These are phyloP conservation scores for Aphaenogaster rudis DNA, from an alignment of 1,140 invertebrate species.

Conservation along the genomic window DNA sequence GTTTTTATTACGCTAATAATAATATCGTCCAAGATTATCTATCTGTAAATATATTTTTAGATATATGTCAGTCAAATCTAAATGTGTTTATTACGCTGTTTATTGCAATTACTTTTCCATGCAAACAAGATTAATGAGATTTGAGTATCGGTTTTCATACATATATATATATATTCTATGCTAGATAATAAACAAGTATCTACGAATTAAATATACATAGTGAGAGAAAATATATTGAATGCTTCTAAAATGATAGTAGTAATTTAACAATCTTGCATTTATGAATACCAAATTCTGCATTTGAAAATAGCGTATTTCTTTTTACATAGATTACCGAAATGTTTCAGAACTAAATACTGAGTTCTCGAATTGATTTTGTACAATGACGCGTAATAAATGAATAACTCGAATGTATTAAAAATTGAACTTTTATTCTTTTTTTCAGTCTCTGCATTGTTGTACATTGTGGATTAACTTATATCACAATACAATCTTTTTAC, in stretches of 20 bases:
- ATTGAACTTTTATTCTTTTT: constrained; percentile 67
- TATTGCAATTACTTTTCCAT: constrained; percentile 44
- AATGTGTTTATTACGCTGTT: neutral
- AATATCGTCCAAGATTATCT: neutral
- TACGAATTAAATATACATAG: constrained; percentile 44
- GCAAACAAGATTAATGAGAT: constrained; percentile 13
- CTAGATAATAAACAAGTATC: constrained; percentile 45
- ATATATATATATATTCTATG: constrained; percentile 20
- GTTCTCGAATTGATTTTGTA: constrained; percentile 51
- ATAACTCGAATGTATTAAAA: constrained; percentile 56
- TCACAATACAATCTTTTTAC: constrained; percentile 54
- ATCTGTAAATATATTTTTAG: constrained; percentile 55
- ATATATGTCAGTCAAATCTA: neutral
- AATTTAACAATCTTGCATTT: constrained; percentile 42
- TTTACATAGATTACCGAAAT: constrained; percentile 6
- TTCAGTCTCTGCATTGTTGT: constrained; percentile 68
- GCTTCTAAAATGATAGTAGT: constrained; percentile 44
- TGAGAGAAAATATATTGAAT: constrained; percentile 48
- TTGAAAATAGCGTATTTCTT: constrained; percentile 15
- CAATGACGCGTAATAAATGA: constrained; percentile 56
- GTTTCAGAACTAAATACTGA: constrained; percentile 1
- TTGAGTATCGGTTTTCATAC: constrained; percentile 7
- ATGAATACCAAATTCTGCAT: constrained; percentile 40
- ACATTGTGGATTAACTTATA: constrained; percentile 54
- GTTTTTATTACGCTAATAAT: constrained; percentile 13